A percentile compares a stretch with the other conserved stretches of the same genome.
phyloP scores from a whole-genome alignment of 2,113 vertebrate species.

The Progne subis region DNA sequence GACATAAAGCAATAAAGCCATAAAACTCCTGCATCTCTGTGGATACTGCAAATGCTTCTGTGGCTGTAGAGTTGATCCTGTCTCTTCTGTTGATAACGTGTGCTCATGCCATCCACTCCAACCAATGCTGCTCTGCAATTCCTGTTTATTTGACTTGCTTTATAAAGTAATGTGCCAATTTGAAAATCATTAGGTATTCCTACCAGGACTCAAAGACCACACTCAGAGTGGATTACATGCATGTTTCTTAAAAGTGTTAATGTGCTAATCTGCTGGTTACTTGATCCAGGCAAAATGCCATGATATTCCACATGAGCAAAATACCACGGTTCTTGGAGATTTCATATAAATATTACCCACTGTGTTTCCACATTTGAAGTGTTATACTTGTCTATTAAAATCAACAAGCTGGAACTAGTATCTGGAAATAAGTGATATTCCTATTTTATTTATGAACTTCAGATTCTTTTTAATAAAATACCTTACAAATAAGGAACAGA shows the following conservation, averaged over 20 bases:
- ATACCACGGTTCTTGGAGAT: conserved; percentile 77
- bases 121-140: conserved; percentile 23
- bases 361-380: conserved; percentile 82
- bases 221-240: conserved; percentile 79
- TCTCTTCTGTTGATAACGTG: background rate
- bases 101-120: background rate
- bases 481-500: conserved; percentile 61
- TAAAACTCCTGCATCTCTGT: background rate
- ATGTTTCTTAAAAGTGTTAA: conserved; percentile 86
- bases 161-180: conserved; percentile 62
- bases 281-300: conserved; percentile 88
- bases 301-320: conserved; percentile 79
- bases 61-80: background rate
- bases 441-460: conserved; percentile 66
- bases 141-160: conserved; percentile 61
- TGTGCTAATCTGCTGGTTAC: conserved; percentile 97
- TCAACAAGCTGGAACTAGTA: conserved; percentile 75
- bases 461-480: conserved; percentile 48
- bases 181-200: conserved; percentile 77
- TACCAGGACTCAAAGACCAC: conserved; percentile 79
- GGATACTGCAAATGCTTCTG: background rate
- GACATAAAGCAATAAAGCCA: background rate
- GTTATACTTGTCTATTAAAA: conserved; percentile 76
- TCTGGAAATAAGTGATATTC: conserved; percentile 63
- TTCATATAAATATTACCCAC: conserved; percentile 87